A percentile compares a stretch with the other conserved stretches of the same genome.
These are phyloP conservation scores for Latheticus oryzae DNA, from an alignment of 2,888 invertebrate species.

Conservation along the genomic window DNA sequence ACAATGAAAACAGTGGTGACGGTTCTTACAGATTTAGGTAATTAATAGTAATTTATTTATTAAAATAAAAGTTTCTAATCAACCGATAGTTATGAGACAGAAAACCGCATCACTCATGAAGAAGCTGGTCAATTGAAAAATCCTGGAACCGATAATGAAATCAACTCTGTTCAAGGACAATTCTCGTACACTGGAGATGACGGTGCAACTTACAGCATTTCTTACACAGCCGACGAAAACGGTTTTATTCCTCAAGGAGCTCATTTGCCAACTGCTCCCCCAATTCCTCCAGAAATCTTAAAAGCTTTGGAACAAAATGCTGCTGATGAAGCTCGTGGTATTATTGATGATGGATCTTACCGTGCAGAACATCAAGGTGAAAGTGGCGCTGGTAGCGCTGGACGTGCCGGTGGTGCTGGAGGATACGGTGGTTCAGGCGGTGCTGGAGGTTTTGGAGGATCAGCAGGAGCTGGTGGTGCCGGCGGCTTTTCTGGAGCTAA, in stretches of 20 bases:
- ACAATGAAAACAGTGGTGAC: constrained; percentile 70
- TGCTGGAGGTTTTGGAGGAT: constrained; percentile 4
- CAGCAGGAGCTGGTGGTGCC: constrained; percentile 3
- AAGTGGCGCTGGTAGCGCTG: constrained; percentile 24
- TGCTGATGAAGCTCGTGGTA: constrained; percentile 67
- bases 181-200: constrained; percentile 67
- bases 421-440: constrained; percentile 17
- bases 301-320: constrained; percentile 42
- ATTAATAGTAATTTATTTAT: constrained; percentile 53
- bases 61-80: constrained; percentile 62
- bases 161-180: constrained; percentile 66
- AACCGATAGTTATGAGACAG: constrained; percentile 81
- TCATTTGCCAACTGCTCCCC: constrained; percentile 71
- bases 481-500: neutral
- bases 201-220: constrained; percentile 65
- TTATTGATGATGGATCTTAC: constrained; percentile 67
- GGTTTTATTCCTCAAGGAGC: constrained; percentile 82
- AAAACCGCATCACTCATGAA: constrained; percentile 52
- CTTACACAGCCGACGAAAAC: constrained; percentile 77
- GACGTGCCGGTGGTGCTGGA: constrained; percentile 1
- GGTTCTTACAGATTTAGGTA: constrained; percentile 71
- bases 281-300: constrained; percentile 51
- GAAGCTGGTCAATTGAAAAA: constrained; percentile 77
- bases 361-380: constrained; percentile 39
- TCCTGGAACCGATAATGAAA: constrained; percentile 72